Evolutionary conservation across 1,140 invertebrate species (phyloP).

Genomic region (Rhynchophorus ferrugineus): DNA sequence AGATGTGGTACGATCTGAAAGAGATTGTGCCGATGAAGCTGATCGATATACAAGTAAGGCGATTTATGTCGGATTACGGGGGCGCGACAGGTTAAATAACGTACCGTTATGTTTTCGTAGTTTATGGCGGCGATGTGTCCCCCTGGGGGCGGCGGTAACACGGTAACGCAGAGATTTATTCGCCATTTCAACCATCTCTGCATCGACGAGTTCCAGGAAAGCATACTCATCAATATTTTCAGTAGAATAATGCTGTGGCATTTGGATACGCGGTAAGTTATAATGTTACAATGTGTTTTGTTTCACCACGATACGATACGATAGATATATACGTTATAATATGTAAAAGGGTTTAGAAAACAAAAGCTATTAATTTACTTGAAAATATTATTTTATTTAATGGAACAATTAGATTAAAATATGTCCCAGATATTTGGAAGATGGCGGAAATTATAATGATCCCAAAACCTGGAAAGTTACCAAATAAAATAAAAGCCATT

Average conservation of each 20-base stretch:
- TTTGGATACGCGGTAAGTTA: conserved; percentile 68
- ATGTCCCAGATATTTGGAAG: too few species aligned
- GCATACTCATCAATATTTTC: conserved; percentile 80
- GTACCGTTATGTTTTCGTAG: conserved; percentile 35
- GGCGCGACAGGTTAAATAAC: not conserved
- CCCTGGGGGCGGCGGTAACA: conserved; percentile 72
- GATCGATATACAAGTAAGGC: conserved; percentile 72
- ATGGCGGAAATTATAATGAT: too few species aligned
- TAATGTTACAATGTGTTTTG: not conserved
- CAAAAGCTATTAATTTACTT: too few species aligned
- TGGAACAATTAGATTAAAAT: too few species aligned
- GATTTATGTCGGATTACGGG: not conserved
- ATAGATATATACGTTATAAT: too few species aligned
- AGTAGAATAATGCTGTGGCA: conserved; percentile 91
- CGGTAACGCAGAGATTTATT: conserved; percentile 78
- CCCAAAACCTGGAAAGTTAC: too few species aligned
- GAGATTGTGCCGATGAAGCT: conserved; percentile 77
- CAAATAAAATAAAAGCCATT: too few species aligned
- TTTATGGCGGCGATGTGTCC: conserved; percentile 85
- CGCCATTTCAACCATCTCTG: conserved; percentile 83
- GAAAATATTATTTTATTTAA: too few species aligned
- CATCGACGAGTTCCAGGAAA: conserved; percentile 86
- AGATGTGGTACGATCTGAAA: conserved; percentile 89
- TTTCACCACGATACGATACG: too few species aligned
- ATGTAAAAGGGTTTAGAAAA: too few species aligned